phyloP scores from a whole-genome alignment of 2,888 invertebrate species.

The Diloba caeruleocephala region DNA sequence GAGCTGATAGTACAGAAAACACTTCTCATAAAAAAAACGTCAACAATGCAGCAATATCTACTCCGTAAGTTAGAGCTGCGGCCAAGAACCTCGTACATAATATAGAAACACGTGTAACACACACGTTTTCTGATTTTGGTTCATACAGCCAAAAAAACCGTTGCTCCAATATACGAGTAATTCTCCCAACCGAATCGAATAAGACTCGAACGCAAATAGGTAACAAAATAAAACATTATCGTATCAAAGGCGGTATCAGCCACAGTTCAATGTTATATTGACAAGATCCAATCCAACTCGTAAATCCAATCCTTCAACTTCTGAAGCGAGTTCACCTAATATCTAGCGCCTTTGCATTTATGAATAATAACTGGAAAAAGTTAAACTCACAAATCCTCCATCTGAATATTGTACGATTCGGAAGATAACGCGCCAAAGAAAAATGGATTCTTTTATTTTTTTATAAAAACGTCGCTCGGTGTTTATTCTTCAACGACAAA shows the following conservation, averaged over 20 bases:
- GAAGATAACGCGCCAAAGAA: slow-evolving; percentile 77
- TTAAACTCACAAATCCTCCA: slow-evolving; percentile 81
- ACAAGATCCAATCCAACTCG: slow-evolving; percentile 70
- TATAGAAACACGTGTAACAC: neutral
- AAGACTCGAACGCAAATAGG: slow-evolving; percentile 16
- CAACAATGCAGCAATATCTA: too few species aligned
- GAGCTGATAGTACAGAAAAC: too few species aligned
- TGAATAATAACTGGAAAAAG: slow-evolving; percentile 86
- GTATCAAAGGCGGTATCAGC: slow-evolving; percentile 51
- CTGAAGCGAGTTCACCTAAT: slow-evolving; percentile 78
- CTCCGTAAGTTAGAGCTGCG: too few species aligned
- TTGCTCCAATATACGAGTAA: neutral
- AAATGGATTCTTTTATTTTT: slow-evolving; percentile 54
- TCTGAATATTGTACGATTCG: slow-evolving; percentile 82
- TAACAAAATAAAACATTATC: slow-evolving; percentile 51
- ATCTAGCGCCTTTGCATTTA: slow-evolving; percentile 85
- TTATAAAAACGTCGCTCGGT: slow-evolving; percentile 53
- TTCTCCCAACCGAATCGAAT: slow-evolving; percentile 26
- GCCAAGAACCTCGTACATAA: too few species aligned
- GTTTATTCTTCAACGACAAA: slow-evolving; percentile 70
- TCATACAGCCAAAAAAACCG: neutral
- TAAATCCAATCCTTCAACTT: slow-evolving; percentile 77
- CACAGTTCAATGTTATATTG: slow-evolving; percentile 67
- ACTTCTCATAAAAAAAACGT: too few species aligned
- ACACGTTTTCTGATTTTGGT: neutral